phyloP scores from a whole-genome alignment of 2,113 vertebrate species.

The Phaethornis superciliosus region DNA sequence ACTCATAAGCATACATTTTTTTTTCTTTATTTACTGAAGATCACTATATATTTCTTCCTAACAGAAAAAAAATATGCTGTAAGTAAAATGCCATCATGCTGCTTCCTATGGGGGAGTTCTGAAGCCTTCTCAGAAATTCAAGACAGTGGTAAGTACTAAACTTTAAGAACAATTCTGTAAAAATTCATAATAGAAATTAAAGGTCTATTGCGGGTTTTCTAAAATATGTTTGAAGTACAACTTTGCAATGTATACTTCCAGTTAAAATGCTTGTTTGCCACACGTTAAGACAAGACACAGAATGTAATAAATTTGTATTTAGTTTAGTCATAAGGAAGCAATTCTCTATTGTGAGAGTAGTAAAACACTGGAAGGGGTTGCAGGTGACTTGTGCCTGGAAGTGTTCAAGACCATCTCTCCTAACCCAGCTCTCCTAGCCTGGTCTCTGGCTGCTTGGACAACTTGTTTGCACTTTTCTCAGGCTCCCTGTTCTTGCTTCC shows the following conservation, averaged over 20 bases:
- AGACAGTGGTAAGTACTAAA: conserved; percentile 34
- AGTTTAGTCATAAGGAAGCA: no score
- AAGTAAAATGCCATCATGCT: conserved; percentile 10
- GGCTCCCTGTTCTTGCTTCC: no score
- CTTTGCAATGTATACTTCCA: not conserved
- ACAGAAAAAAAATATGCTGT: conserved; percentile 16
- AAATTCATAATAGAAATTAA: not conserved
- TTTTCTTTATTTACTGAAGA: not conserved
- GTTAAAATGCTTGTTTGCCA: not conserved
- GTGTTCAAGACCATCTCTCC: no score
- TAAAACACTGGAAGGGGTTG: no score
- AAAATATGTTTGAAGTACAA: not conserved
- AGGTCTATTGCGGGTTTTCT: not conserved
- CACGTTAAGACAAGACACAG: not conserved
- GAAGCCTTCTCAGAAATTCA: not conserved
- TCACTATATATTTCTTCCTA: not conserved
- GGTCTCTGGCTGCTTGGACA: no score
- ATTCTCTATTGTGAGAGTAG: no score
- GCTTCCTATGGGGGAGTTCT: not conserved
- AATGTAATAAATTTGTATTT: not conserved
- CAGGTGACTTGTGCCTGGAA: no score
- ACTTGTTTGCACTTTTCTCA: no score
- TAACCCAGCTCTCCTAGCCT: no score
- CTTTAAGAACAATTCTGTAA: not conserved
- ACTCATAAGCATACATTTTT: not conserved